Conservation (phyloP, 2,888 invertebrate genomes). For the Diogma glabrata region DNA sequence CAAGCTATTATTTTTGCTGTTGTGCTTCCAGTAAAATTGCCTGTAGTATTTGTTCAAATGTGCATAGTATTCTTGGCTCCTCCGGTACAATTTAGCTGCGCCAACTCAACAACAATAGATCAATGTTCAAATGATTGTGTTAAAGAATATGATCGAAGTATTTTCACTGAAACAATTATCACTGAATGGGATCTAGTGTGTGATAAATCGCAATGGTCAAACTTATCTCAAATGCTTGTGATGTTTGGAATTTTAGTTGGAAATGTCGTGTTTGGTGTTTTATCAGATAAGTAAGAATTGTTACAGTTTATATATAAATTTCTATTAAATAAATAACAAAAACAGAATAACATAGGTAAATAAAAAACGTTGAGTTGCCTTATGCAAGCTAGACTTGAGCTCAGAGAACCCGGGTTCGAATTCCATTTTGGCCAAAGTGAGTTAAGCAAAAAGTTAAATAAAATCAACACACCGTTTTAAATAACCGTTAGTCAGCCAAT, state of each 20-base stretch:
- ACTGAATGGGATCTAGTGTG: slow-evolving; percentile 69
- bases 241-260: slow-evolving; percentile 70
- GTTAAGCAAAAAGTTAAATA: no score
- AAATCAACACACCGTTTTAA: no score
- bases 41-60: slow-evolving; percentile 70
- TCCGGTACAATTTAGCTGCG: slow-evolving; percentile 46
- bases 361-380: no score
- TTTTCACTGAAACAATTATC: slow-evolving; percentile 59
- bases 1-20: slow-evolving; percentile 58
- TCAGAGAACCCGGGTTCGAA: no score
- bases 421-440: no score
- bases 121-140: slow-evolving; percentile 44
- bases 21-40: slow-evolving; percentile 61
- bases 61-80: slow-evolving; percentile 68
- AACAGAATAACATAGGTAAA: no score
- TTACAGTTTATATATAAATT: no score
- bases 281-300: slow-evolving; percentile 69
- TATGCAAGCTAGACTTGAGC: no score
- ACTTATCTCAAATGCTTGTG: slow-evolving; percentile 63
- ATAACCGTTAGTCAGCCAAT: no score
- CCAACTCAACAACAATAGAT: slow-evolving; percentile 23
- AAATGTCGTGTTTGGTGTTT: slow-evolving; percentile 59
- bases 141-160: slow-evolving; percentile 48
- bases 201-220: slow-evolving; percentile 49
- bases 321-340: no score